A percentile compares a stretch with the other conserved stretches of the same genome.
Conservation (phyloP, 1,140 invertebrate genomes). For the Eurytemora carolleeae region DNA sequence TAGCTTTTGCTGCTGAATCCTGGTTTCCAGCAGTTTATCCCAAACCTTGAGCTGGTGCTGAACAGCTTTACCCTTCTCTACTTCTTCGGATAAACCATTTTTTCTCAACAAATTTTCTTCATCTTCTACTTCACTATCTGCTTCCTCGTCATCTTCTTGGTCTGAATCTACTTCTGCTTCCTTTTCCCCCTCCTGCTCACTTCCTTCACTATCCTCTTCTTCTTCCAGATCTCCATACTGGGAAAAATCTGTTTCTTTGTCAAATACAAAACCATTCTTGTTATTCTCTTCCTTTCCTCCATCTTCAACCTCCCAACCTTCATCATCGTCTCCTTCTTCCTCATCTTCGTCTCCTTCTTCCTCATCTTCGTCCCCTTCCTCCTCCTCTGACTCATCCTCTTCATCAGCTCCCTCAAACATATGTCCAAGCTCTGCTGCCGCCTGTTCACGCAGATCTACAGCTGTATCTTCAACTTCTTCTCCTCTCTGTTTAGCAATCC, state of each 20-base stretch:
- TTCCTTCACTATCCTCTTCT: slow-evolving; percentile 8
- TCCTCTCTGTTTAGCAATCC: slow-evolving; percentile 8
- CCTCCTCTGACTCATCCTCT: slow-evolving; percentile 12
- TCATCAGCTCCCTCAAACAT: slow-evolving; percentile 7
- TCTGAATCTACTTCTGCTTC: slow-evolving; percentile 25
- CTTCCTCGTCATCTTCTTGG: slow-evolving; percentile 17
- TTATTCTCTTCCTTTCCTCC: slow-evolving; percentile 11
- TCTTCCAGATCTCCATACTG: not conserved
- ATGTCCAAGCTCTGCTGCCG: slow-evolving; percentile 11
- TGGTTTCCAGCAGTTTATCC: slow-evolving; percentile 26
- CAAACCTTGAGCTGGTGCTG: slow-evolving; percentile 25
- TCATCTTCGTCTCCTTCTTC: slow-evolving; percentile 12
- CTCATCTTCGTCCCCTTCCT: slow-evolving; percentile 11
- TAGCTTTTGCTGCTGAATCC: slow-evolving; percentile 28
- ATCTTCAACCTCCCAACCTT: slow-evolving; percentile 3
- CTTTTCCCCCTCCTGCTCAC: slow-evolving; percentile 30
- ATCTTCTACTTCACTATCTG: slow-evolving; percentile 19
- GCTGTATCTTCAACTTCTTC: slow-evolving; percentile 5
- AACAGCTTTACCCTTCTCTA: slow-evolving; percentile 24
- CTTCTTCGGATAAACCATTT: slow-evolving; percentile 21
- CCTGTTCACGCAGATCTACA: slow-evolving; percentile 4
- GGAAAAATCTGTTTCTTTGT: slow-evolving; percentile 12
- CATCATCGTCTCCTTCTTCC: slow-evolving; percentile 12
- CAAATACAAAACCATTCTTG: slow-evolving; percentile 4
- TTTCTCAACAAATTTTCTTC: slow-evolving; percentile 18